Evolutionary conservation across 2,797 vertebrate species (phyloP).

Genomic region (Mastacembelus armatus): DNA sequence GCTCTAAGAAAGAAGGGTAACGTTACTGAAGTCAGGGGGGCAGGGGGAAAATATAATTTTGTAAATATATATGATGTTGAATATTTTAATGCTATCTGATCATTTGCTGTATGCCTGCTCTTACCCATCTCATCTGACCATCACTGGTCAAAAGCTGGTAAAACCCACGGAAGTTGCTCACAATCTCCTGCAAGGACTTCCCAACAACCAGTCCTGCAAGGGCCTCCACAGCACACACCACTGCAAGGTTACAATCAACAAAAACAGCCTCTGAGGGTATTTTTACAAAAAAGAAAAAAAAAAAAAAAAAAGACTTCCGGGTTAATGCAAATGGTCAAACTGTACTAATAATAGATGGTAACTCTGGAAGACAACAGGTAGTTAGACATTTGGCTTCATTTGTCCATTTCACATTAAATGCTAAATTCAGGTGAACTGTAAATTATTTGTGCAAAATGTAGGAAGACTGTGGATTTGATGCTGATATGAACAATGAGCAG

Average conservation of each 20-base stretch:
- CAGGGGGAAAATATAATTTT: background rate
- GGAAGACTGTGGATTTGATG: too few species aligned
- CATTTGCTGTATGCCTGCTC: background rate
- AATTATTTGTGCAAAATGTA: too few species aligned
- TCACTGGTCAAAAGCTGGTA: slow-evolving; percentile 85
- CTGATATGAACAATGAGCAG: too few species aligned
- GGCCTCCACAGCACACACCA: slow-evolving; percentile 83
- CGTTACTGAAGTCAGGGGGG: too few species aligned
- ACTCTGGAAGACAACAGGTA: too few species aligned
- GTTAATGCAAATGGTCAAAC: too few species aligned
- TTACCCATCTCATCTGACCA: slow-evolving; percentile 87
- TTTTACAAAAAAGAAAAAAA: background rate
- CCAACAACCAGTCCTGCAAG: slow-evolving; percentile 80
- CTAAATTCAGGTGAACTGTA: too few species aligned
- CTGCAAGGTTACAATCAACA: slow-evolving; percentile 53
- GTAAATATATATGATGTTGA: background rate
- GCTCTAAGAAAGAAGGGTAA: background rate
- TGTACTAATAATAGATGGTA: too few species aligned
- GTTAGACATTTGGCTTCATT: too few species aligned
- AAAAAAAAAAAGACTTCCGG: too few species aligned
- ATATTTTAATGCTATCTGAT: background rate
- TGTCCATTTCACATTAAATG: too few species aligned
- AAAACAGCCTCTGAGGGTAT: background rate
- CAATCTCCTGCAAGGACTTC: slow-evolving; percentile 82
- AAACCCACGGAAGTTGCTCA: slow-evolving; percentile 86